Conservation (phyloP, 2,797 vertebrate species). For the Chrysolophus pictus region DNA sequence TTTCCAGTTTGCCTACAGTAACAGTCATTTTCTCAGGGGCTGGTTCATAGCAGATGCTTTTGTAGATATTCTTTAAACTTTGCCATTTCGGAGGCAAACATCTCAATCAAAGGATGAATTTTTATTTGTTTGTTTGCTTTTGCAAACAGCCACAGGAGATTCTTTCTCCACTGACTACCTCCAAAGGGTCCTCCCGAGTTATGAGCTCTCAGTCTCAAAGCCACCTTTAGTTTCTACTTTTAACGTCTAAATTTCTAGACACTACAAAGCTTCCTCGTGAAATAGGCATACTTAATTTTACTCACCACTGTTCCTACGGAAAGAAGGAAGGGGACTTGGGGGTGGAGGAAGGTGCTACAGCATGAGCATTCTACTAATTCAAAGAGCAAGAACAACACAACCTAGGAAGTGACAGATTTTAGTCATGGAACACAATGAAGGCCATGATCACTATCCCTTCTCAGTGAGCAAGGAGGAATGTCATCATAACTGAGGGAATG, state of each 20-base stretch:
- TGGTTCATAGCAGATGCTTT: constrained; percentile 1
- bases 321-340: background rate
- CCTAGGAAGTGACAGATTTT: background rate
- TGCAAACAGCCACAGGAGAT: constrained; percentile 11
- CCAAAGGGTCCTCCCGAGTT: background rate
- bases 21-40: constrained; percentile 4
- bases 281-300: background rate
- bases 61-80: constrained; percentile 58
- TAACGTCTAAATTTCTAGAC: background rate
- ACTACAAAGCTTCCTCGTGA: background rate
- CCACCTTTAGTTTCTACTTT: background rate
- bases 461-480: background rate
- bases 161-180: background rate
- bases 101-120: constrained; percentile 46
- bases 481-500: fast-evolving
- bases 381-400: background rate
- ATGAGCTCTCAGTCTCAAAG: background rate
- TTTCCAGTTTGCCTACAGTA: constrained; percentile 59
- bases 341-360: background rate
- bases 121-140: no score
- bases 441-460: fast-evolving
- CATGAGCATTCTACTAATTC: fast-evolving
- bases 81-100: constrained; percentile 50
- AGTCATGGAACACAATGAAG: fast-evolving
- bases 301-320: fast-evolving